Evolutionary conservation across 2,888 invertebrate species (phyloP), one percentile per base, ranked within the genome.

Genomic region (Aricia artaxerxes): DNA sequence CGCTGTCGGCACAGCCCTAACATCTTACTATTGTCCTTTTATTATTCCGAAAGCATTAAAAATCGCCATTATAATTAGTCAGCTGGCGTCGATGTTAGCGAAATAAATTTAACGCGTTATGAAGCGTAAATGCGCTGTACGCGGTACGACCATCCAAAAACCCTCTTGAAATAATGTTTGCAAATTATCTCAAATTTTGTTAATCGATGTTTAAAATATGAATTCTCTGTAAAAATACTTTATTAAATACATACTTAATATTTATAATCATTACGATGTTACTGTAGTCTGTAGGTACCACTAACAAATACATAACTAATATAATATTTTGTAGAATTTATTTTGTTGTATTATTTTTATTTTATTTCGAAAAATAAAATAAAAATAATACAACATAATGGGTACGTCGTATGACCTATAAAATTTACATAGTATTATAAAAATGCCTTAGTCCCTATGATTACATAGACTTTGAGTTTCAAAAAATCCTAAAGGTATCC

Each of bases 1-100:
- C 38, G 76, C 49, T 16, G 82, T 78, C 80, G 69, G 79, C 57
- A 77, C 64, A 75, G 79, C 78, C 82, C 81, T 80, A 49, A 76
- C 78, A 69, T 61, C 79, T 64, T 80, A 38, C 78, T 77, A 79
- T 81, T 82, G 82, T 80, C 81, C 80, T 75, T 73, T 73, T 73
- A 40, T 49, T 53, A 49, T 75, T 76, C 16, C 6, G 13, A 53
- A 75, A 76, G 11, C 76, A 31, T 76, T 76, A 76, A 76, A 53
- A 53, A 75, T 76, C 35, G 35, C 53, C 76, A 7, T 76, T 31
- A 76, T 57, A 57, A 57, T 76, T 76, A 76, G 76, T 49, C 75
- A 44, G 75, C 24, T 49, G 24, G 75, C 44, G 38, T 69, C 75
- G 24, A 31, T 49, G 49, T 49, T 24, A 69, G 69, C 38, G 69